These are phyloP conservation scores for Chaunax sp. DNA, from an alignment of 2,797 vertebrate genomes.

Conservation along the genomic window DNA sequence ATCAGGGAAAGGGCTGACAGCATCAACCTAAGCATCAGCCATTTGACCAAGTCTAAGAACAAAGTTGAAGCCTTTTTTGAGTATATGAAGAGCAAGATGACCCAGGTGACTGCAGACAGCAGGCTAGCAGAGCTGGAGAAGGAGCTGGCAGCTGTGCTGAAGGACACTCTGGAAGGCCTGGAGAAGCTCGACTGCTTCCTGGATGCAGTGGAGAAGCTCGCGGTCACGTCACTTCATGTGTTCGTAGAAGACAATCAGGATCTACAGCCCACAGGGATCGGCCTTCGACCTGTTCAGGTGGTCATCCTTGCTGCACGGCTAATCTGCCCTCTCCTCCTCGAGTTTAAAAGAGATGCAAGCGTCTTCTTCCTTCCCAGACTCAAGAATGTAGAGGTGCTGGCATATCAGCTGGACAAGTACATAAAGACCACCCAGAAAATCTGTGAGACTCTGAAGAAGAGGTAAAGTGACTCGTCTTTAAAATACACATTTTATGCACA, in stretches of 20 bases:
- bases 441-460: constrained; percentile 66
- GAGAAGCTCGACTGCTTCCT: constrained; percentile 70
- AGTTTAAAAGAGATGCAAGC: constrained; percentile 70
- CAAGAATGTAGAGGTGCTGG: constrained; percentile 71
- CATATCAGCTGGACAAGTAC: constrained; percentile 73
- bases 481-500: not conserved
- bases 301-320: constrained; percentile 51
- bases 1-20: constrained; percentile 64
- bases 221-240: constrained; percentile 75
- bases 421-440: constrained; percentile 60
- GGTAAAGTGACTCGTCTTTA: constrained; percentile 35
- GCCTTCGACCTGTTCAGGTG: constrained; percentile 32
- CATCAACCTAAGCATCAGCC: constrained; percentile 41
- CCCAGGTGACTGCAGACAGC: constrained; percentile 31
- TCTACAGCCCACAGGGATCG: constrained; percentile 26
- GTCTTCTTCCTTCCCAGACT: constrained; percentile 76
- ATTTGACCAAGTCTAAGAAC: constrained; percentile 46
- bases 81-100: constrained; percentile 58
- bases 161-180: constrained; percentile 67
- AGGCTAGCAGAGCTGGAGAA: constrained; percentile 57
- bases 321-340: constrained; percentile 46
- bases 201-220: constrained; percentile 79
- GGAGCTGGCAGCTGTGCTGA: constrained; percentile 67
- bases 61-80: constrained; percentile 57
- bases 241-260: constrained; percentile 60